phyloP scores from a whole-genome alignment of 2,888 invertebrate species.

The Diaperis boleti region DNA sequence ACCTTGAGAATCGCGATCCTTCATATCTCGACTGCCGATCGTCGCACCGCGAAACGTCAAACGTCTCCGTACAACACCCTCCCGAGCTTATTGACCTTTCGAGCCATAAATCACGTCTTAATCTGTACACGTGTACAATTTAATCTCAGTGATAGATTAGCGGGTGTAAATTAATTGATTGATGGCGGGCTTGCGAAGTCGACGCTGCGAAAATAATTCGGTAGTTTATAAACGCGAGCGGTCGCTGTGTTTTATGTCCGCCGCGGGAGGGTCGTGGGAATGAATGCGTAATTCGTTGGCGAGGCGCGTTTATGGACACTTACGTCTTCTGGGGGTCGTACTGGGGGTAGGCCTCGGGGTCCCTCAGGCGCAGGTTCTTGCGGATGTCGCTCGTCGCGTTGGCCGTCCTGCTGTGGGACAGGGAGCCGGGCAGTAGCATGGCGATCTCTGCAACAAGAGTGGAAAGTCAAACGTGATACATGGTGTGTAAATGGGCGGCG shows the following conservation, averaged over 20 bases:
- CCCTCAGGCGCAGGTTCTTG: slow-evolving; percentile 80
- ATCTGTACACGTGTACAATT: slow-evolving; percentile 35
- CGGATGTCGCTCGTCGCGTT: slow-evolving; percentile 86
- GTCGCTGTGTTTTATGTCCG: slow-evolving; percentile 23
- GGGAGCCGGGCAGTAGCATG: slow-evolving; percentile 82
- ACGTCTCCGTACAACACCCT: background rate
- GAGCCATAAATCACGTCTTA: slow-evolving; percentile 25
- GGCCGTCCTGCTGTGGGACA: slow-evolving; percentile 80
- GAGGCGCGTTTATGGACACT: slow-evolving; percentile 63
- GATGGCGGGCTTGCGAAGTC: slow-evolving; percentile 5
- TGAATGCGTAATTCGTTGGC: slow-evolving; percentile 26
- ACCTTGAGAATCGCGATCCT: no score
- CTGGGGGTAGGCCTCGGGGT: slow-evolving; percentile 79
- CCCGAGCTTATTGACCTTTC: slow-evolving; percentile 5
- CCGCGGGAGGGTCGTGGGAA: slow-evolving; percentile 14
- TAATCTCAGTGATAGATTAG: slow-evolving; percentile 34
- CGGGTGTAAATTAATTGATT: slow-evolving; percentile 24
- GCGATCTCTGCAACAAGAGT: slow-evolving; percentile 77
- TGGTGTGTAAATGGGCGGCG: no score
- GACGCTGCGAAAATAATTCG: slow-evolving; percentile 19
- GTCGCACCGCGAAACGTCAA: no score
- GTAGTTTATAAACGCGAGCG: slow-evolving; percentile 21
- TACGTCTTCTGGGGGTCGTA: slow-evolving; percentile 79
- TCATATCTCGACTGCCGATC: no score
- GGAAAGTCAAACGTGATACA: background rate